These are phyloP conservation scores for Timandra comae DNA, from an alignment of 2,888 invertebrate species.

Conservation along the genomic window DNA sequence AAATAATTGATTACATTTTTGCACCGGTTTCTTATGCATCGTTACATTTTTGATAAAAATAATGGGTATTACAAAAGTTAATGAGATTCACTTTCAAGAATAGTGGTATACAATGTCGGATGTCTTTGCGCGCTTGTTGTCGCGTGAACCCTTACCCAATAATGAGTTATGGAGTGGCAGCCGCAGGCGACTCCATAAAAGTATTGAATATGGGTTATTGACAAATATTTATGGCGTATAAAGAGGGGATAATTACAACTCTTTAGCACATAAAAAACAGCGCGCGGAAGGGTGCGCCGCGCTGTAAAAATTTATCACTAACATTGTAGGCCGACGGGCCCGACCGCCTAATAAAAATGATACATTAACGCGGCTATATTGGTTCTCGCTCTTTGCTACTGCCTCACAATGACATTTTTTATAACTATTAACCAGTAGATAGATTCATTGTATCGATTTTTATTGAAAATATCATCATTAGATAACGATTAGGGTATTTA, in stretches of 20 bases:
- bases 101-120: conserved; percentile 26
- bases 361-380: conserved; percentile 28
- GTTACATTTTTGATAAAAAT: no score
- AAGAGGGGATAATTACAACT: conserved; percentile 76
- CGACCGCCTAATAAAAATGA: conserved; percentile 40
- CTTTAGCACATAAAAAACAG: conserved; percentile 71
- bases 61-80: no score
- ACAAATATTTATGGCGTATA: conserved; percentile 75
- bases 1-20: not conserved
- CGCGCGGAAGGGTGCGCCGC: conserved; percentile 60
- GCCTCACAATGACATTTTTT: conserved; percentile 12
- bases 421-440: conserved; percentile 6
- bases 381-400: conserved; percentile 12
- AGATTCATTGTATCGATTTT: no score
- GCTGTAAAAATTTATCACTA: conserved; percentile 66
- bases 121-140: conserved; percentile 45
- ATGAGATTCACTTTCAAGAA: conserved; percentile 28
- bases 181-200: conserved; percentile 68
- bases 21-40: no score
- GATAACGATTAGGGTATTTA: no score
- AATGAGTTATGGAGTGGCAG: conserved; percentile 67
- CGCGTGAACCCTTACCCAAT: conserved; percentile 56
- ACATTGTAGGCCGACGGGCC: conserved; percentile 49
- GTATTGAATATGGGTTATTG: conserved; percentile 72
- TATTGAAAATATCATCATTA: no score